Evolutionary conservation across 2,797 vertebrate genomes (phyloP), one percentile per base, ranked within the genome.

Genomic region (Myotis planiceps): DNA sequence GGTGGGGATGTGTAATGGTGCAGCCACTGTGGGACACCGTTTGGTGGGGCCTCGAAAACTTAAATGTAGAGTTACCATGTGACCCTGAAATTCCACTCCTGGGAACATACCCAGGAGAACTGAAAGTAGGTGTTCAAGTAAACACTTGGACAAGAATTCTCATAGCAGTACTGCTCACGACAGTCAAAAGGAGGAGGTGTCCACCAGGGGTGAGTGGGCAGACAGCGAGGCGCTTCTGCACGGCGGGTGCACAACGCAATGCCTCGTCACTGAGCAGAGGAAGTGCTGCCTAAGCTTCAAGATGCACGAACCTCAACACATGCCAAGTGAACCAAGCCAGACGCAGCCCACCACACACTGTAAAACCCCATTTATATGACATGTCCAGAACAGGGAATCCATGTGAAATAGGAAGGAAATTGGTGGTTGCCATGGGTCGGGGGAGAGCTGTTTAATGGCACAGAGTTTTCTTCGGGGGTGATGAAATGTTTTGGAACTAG

Each of bases 321-420:
- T 1, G 66, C 25, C 16, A 9, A 29, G 18, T 68, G 45, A 37
- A 13, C 71, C 86, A 83, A 45, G 47, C 25, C 39, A 60, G 55
- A 68, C 34, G 53, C 4, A 60, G 18, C 2, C 63, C 4, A 63
- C 3, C 49, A 27, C 3, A 25, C 1, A 12, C 1, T 0, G 19
- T 5, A 16, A 5, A 34, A 49, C 8, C 71, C 63, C 45, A 27
- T 55, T 37, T 32, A 18, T 2, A 23, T 0, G 27, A 47, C 69
- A 27, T 51, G 75, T 49, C 49, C 16, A 45, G 34, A 68, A 42
- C 42, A 12, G 82, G 27, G 27, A 69, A 42, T 3, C 5, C 45
- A 4, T 2, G 13, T n/a, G 4, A 51, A 74, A 58, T 0, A 47
- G 45, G 29, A 53, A 68, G 53, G 42, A 45, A 42, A 75, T 0